These are phyloP conservation scores for Cephalopachus bancanus DNA, from an alignment of 2,797 vertebrate genomes.

Conservation along the genomic window DNA sequence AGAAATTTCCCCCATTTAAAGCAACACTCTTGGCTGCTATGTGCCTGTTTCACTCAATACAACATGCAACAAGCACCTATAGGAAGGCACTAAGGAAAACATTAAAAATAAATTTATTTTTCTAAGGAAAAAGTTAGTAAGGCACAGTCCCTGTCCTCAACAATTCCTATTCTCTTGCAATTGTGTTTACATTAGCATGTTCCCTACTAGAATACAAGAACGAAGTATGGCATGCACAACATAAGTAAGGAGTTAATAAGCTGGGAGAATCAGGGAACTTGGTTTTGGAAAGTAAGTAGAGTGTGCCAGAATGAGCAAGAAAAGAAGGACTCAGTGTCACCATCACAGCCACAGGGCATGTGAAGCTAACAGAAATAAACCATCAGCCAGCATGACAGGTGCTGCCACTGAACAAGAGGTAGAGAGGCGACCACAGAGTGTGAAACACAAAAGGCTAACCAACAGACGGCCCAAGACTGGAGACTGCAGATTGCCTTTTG, in stretches of 20 bases:
- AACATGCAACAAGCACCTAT: background rate
- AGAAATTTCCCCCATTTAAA: background rate
- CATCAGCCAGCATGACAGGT: background rate
- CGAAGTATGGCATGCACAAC: background rate
- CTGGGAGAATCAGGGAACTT: background rate
- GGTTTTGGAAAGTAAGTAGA: conserved; percentile 43
- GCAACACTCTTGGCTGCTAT: conserved; percentile 1
- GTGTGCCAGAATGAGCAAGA: background rate
- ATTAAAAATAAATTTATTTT: background rate
- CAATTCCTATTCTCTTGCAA: conserved; percentile 14
- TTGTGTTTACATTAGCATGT: background rate
- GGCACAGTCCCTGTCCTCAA: background rate
- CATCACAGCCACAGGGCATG: background rate
- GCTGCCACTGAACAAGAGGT: background rate
- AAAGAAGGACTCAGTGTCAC: conserved; percentile 4
- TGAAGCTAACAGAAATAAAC: background rate
- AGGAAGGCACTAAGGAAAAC: conserved; percentile 19
- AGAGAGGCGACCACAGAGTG: background rate
- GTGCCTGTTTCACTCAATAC: conserved; percentile 8
- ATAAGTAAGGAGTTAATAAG: background rate
- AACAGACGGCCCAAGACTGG: background rate
- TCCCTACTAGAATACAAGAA: conserved; percentile 32
- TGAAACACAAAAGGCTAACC: background rate
- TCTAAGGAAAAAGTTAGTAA: background rate
- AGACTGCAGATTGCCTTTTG: background rate